Evolutionary conservation across 2,797 vertebrate species (phyloP), one percentile per base, ranked within the genome.

Genomic region (Myotis pilosus): DNA sequence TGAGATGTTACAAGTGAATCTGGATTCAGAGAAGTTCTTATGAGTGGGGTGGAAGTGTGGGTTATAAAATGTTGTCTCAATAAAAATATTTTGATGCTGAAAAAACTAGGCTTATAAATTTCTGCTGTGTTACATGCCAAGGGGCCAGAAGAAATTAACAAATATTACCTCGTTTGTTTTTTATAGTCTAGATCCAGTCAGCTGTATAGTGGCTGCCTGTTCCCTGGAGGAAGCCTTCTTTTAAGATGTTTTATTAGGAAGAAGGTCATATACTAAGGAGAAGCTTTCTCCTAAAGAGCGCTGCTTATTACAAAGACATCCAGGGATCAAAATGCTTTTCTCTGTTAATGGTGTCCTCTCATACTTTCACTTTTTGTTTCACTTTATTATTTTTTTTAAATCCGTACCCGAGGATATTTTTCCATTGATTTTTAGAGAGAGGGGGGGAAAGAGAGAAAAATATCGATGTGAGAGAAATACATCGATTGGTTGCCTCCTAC

Each of bases 41-140:
- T 69, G 64, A 55, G 83, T 19, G 12, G 49, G 28, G 75, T 78
- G 5, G 69, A 49, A 72, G n/a, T n/a, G 55, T 74, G 72, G 64
- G 16, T 79, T 95, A 91, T 96, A 94, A 96, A 96, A 93, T 90
- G 96, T 87, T 91, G 55, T 89, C 86, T 96, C 96, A 97, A 96
- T 97, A 96, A 97, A 97, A 96, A 95, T 94, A 97, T 91, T 96
- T 92, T 96, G 57, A 91, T 96, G 69, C 41, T 76, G 38, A 84
- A 94, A 97, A 97, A 97, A 91, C 75, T 69, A 94, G 69, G 17
- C 89, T 94, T 20, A 94, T 94, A 94, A 96, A 96, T 97, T 81
- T 96, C 62, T 95, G 51, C 87, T 92, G 71, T 92, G 71, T 80
- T 90, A 89, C 83, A 72, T 96, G 55, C 93, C 79, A 89, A 66